phyloP scores from a whole-genome alignment of 2,113 vertebrate genomes.

The Aptenodytes patagonicus region DNA sequence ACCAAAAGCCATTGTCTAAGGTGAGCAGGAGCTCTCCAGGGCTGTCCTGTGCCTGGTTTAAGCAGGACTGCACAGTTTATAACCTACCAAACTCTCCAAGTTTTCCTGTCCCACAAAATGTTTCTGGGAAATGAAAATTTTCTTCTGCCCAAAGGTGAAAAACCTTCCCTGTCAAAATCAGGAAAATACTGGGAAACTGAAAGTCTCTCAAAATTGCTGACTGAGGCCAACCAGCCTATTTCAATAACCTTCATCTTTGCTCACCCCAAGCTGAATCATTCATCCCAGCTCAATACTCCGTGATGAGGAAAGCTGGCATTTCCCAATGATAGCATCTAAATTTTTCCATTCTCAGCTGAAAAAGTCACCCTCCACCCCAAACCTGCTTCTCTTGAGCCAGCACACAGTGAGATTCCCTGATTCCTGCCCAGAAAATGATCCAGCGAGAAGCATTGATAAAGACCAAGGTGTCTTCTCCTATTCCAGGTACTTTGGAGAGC shows the following conservation, averaged over 20 bases:
- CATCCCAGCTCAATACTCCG: not conserved
- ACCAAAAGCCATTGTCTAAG: not conserved
- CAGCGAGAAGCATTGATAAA: not conserved
- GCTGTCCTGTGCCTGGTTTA: not conserved
- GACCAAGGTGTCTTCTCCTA: not conserved
- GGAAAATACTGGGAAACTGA: not conserved
- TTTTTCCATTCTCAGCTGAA: not conserved
- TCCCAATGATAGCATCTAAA: not conserved
- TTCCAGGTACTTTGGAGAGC: not conserved
- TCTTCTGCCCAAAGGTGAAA: not conserved
- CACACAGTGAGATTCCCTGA: not conserved
- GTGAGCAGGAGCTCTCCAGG: not conserved
- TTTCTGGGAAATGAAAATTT: not conserved
- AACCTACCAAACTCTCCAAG: not conserved
- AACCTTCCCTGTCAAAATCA: not conserved
- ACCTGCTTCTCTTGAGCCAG: not conserved
- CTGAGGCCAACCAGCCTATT: not conserved
- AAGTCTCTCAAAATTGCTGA: not conserved
- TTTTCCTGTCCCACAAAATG: not conserved
- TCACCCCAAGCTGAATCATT: not conserved
- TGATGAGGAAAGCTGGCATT: not conserved
- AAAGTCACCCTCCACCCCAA: not conserved
- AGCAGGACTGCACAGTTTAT: not conserved
- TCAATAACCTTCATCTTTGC: not conserved
- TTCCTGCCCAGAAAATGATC: not conserved